Base-by-base conservation (phyloP, 2,888 invertebrate genomes). In the Pachymerium ferrugineum region DNA sequence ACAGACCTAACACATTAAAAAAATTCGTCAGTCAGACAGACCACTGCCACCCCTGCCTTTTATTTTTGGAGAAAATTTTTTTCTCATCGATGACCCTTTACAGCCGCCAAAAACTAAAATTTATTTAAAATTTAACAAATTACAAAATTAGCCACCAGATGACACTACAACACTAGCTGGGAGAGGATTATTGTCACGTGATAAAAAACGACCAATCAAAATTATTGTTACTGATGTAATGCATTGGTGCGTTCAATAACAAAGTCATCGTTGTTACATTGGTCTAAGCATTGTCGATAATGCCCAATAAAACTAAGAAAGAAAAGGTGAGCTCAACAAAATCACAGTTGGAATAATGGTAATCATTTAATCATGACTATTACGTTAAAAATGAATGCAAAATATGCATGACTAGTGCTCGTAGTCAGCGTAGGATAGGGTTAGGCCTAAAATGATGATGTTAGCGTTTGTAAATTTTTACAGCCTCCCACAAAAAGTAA, bases 401-500 rank as follows among this genome's bases (percentile, higher is more conserved):
- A 12, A 10, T 25, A 19, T 14, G 62, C 22, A 5, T 12, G 16
- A 3, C 28, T 62, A 10, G 22, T n/a, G 38, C 22, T 19, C 30
- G n/a, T 38, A 31, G n/a, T n/a, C 14, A 33, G 4, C 38, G n/a
- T 42, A 16, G 30, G 35, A 42, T 74, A 31, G 38, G 29, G 6
- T 28, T 71, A 62, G 70, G 33, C 69, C 30, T 47, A 74, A 70
- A 54, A 31, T 30, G 42, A 74, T 74, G 70, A 70, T 54, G 72
- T 73, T 76, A 12, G 8, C 75, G 38, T 69, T 62, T 38, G 38
- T 38, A 38, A 14, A 25, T 75, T 70, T 79, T 82, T 83, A 75
- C 79, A 83, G 83, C 83, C 83, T 76, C 77, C 82, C 76, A 78
- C 79, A 75, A 83, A 83, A 79, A 77, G 78, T 78, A 82, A 78